A percentile compares a stretch with the other conserved stretches of the same genome.
Evolutionary conservation across 1,140 invertebrate genomes (phyloP).

Genomic region (Calycopis cecrops): DNA sequence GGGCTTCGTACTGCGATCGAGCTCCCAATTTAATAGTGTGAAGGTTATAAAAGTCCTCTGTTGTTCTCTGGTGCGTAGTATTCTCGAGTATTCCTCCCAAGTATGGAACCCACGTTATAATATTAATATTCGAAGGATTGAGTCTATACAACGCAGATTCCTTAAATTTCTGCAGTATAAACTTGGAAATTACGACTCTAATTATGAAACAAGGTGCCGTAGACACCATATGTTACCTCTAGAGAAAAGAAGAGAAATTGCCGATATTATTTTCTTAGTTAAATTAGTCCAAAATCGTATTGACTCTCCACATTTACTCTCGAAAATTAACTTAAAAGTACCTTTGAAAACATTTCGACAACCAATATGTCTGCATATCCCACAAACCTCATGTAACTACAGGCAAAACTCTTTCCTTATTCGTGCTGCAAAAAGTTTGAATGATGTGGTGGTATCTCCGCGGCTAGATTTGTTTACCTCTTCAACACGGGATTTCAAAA

Average conservation of each 20-base stretch:
- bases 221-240: constrained; percentile 22
- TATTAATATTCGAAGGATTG: no score
- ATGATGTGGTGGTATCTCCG: background rate
- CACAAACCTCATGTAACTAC: background rate
- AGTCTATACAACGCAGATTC: constrained; percentile 17
- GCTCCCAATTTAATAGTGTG: no score
- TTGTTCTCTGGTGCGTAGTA: no score
- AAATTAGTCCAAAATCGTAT: no score
- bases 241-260: constrained; percentile 17
- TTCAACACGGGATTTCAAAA: background rate
- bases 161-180: constrained; percentile 19
- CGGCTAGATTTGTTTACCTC: constrained; percentile 4
- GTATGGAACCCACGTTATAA: no score
- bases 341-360: no score
- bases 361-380: no score
- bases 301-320: constrained; percentile 10
- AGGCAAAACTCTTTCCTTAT: constrained; percentile 4
- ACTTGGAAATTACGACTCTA: constrained; percentile 7
- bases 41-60: no score
- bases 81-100: no score
- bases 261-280: constrained; percentile 10
- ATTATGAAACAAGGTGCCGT: constrained; percentile 16
- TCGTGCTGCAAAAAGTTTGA: constrained; percentile 4
- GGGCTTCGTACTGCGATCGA: no score
- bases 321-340: no score